Evolutionary conservation across 2,888 invertebrate species (phyloP).

Genomic region (Ophion costatus): DNA sequence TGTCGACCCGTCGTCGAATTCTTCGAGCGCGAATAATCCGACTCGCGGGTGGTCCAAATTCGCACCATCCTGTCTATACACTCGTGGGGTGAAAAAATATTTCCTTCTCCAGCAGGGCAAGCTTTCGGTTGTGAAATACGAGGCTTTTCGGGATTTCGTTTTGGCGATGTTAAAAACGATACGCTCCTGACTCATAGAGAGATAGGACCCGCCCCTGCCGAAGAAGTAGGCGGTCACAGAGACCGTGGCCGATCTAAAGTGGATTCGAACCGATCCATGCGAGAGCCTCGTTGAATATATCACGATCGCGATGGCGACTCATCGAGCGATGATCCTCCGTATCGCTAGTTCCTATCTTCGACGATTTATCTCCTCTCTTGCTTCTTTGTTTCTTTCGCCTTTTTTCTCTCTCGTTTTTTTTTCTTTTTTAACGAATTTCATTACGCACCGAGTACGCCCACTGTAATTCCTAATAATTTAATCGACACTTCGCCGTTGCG

Average conservation of each 20-base stretch:
- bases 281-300: constrained; percentile 73
- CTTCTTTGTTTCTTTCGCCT: constrained; percentile 6
- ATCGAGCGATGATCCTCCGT: constrained; percentile 48
- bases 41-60: not conserved
- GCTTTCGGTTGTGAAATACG: not conserved
- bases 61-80: not conserved
- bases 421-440: constrained; percentile 29
- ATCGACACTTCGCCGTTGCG: not conserved
- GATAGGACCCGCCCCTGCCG: constrained; percentile 79
- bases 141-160: not conserved
- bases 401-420: constrained; percentile 11
- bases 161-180: constrained; percentile 52
- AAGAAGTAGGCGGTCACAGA: constrained; percentile 78
- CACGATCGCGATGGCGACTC: constrained; percentile 76
- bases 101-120: not conserved
- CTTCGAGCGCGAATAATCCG: not conserved
- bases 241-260: constrained; percentile 74
- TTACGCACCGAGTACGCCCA: constrained; percentile 19
- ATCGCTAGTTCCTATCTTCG: constrained; percentile 41
- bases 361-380: constrained; percentile 21
- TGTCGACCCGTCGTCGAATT: not conserved
- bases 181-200: constrained; percentile 80
- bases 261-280: constrained; percentile 69
- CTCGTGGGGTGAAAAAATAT: not conserved
- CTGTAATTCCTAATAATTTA: constrained; percentile 24